Evolutionary conservation across 2,797 vertebrate species (phyloP), one percentile per base, ranked within the genome.

Genomic region (Enteromius anoplus): DNA sequence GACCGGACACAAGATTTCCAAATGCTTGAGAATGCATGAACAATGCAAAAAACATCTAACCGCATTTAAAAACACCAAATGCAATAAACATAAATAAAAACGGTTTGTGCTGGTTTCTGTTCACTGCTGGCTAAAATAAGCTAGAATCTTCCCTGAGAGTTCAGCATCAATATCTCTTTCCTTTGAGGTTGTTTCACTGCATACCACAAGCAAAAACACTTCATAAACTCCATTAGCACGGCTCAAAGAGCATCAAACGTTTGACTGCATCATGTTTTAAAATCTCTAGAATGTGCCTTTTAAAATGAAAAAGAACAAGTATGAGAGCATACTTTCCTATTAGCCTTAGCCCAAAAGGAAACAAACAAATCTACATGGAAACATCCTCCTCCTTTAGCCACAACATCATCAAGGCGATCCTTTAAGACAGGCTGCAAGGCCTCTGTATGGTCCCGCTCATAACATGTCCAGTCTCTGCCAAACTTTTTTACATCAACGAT

Each of bases 371-470:
- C 49, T 73, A 51, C 34, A 76, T 19, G 69, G 69, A 81, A 70
- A 60, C 78, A 84, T 69, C 69, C 62, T 81, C 58, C 68, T 82
- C 26, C 37, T 77, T 45, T 70, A 79, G 80, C 71, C 86, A 77
- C 78, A 85, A 73, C 69, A 68, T 42, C 71, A 84, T 84, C 60
- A 78, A 47, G 71, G 81, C 66, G 84, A 86, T 87, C 47, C 81
- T 82, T 85, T 88, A 83, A 88, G 72, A 84, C 29, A 53, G 68
- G 79, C 82, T 84, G 64, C 76, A 79, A 83, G 83, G 84, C 84
- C 85, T 84, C 29, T n/a, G 53, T 32, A 73, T 34, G 40, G 32
- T 81, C 79, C 86, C 72, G 34, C 49, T 72, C 55, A 26, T 26
- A 64, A 29, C 49, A 70, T 1, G 11, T n/a, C 17, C 42, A 2